Evolutionary conservation across 2,888 invertebrate genomes (phyloP).

Genomic region (Eurois occulta): DNA sequence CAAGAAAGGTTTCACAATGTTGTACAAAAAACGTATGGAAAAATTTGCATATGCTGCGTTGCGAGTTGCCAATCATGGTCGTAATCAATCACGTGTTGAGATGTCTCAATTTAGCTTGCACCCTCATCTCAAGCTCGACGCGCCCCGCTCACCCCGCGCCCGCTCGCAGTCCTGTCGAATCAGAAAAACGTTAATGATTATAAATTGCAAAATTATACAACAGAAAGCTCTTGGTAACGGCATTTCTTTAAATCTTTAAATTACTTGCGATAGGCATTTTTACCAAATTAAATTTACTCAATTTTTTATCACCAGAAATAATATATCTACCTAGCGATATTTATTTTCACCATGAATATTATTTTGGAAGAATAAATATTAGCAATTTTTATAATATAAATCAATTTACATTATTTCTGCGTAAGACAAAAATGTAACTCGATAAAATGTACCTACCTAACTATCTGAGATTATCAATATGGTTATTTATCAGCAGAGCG

Average conservation of each 20-base stretch:
- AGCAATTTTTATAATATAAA: neutral
- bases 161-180: slow-evolving; percentile 74
- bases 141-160: slow-evolving; percentile 63
- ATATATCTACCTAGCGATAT: neutral
- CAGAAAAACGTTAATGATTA: slow-evolving; percentile 87
- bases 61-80: slow-evolving; percentile 84
- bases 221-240: slow-evolving; percentile 78
- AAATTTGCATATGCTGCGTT: slow-evolving; percentile 82
- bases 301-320: slow-evolving; percentile 35
- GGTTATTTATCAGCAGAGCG: slow-evolving; percentile 77
- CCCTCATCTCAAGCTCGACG: slow-evolving; percentile 73
- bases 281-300: slow-evolving; percentile 50
- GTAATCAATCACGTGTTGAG: slow-evolving; percentile 88
- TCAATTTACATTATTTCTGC: neutral
- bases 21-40: slow-evolving; percentile 76
- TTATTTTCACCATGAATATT: neutral
- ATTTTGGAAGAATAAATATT: slow-evolving; percentile 6
- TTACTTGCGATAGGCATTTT: slow-evolving; percentile 68
- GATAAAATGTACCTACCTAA: slow-evolving; percentile 7
- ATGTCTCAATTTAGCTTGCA: slow-evolving; percentile 87
- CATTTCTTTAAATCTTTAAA: slow-evolving; percentile 75
- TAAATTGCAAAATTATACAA: slow-evolving; percentile 87
- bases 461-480: slow-evolving; percentile 52
- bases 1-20: slow-evolving; percentile 76
- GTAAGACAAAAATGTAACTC: slow-evolving; percentile 17